Conservation (phyloP, 2,888 invertebrate species). For the Athalia rosae region DNA sequence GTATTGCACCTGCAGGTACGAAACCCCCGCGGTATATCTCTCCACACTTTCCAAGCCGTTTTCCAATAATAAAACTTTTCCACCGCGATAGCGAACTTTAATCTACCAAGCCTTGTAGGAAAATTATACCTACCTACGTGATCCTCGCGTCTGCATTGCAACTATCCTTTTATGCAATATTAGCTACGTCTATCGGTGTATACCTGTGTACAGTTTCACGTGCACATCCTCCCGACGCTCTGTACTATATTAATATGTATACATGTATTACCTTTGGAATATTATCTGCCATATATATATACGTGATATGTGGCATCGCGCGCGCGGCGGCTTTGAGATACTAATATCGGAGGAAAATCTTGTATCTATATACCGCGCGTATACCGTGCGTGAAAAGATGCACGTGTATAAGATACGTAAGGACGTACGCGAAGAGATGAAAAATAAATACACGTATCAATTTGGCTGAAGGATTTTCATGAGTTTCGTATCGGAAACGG, state of each 20-base stretch:
- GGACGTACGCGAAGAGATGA: too few relatives aligned
- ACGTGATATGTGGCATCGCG: too few relatives aligned
- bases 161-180: not conserved
- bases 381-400: too few relatives aligned
- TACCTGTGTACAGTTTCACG: not conserved
- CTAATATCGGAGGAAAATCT: not conserved
- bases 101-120: conserved; percentile 58
- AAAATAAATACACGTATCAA: too few relatives aligned
- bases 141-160: not conserved
- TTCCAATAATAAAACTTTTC: conserved; percentile 58
- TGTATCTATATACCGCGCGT: too few relatives aligned
- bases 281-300: too few relatives aligned
- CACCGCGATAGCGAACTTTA: conserved; percentile 51
- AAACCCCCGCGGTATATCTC: not conserved
- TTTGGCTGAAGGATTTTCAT: too few relatives aligned
- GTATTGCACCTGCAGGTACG: not conserved
- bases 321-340: not conserved
- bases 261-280: not conserved
- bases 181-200: not conserved
- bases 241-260: not conserved
- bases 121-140: conserved; percentile 42
- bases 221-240: not conserved
- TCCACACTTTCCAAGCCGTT: conserved; percentile 48
- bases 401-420: too few relatives aligned
- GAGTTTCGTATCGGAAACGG: too few relatives aligned